These are phyloP conservation scores for Prochilodus magdalenae DNA, from an alignment of 2,113 vertebrate genomes.

Conservation along the genomic window DNA sequence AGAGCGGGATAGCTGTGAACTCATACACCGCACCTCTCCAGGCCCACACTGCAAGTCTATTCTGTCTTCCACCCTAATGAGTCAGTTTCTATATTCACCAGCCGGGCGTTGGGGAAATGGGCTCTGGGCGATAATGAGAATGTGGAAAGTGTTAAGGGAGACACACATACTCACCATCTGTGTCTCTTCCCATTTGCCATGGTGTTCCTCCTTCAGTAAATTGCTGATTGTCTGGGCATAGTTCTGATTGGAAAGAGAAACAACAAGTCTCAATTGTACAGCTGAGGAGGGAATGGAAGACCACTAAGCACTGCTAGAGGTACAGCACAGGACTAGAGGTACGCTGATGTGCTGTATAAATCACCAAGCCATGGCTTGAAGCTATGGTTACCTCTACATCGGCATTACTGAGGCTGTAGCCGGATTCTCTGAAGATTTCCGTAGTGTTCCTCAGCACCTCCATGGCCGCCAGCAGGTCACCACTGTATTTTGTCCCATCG, in stretches of 20 bases:
- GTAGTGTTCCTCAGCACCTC: conserved; percentile 92
- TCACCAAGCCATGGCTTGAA: not conserved
- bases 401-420: conserved; percentile 84
- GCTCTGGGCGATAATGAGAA: not conserved
- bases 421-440: conserved; percentile 86
- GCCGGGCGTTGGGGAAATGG: not conserved
- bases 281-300: not conserved
- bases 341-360: not conserved
- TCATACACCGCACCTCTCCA: not conserved
- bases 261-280: not conserved
- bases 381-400: conserved; percentile 86
- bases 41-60: conserved; percentile 5
- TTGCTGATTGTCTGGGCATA: conserved; percentile 97
- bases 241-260: conserved; percentile 80
- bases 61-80: conserved; percentile 31
- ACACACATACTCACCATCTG: conserved; percentile 82
- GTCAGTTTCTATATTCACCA: conserved; percentile 28
- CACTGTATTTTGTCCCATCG: conserved; percentile 92
- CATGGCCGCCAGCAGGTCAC: conserved; percentile 90
- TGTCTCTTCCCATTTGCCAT: conserved; percentile 95
- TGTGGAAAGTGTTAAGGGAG: not conserved
- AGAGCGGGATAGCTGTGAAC: conserved; percentile 10
- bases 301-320: not conserved
- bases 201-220: conserved; percentile 91
- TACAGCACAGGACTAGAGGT: not conserved